Evolutionary conservation across 2,113 vertebrate genomes (phyloP), one percentile per base, ranked within the genome.

Genomic region (Alces alces): DNA sequence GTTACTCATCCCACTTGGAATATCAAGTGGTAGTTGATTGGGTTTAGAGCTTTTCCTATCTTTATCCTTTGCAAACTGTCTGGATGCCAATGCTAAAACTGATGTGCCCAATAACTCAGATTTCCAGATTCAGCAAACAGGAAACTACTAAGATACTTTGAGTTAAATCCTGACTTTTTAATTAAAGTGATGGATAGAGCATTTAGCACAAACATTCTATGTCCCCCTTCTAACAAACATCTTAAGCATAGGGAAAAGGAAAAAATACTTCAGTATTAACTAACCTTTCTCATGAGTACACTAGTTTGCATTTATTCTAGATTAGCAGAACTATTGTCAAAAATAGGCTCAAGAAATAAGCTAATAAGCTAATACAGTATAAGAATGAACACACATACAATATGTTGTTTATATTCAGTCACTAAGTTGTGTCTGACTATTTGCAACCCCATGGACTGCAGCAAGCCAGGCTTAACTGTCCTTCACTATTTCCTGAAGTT

Each of bases 131-230:
- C 45, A 8, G 36, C 33, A 28, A 11, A 33, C n/a, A 6, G n/a
- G 58, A 64, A 58, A 1, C 7, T 4, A 7, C 21, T 2, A 21
- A 7, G 64, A 28, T 45, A 14, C 17, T 78, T 55, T 50, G 0
- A 5, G 47, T 30, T 27, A 12, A 70, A 47, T 30, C 33, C 50
- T 36, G 52, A 57, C 57, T 64, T 58, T 61, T 45, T 36, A 43
- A 11, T 66, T 47, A 23, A 43, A 23, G 39, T 10, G 39, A 27
- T 8, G 33, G 47, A 11, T 0, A 11, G 25, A n/a, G 33, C 30
- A 0, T 12, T 45, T 16, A 54, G n/a, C 27, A 7, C 0, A 25
- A 54, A 23, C 0, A 3, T 0, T 15, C 45, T 6, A 7, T 30
- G 27, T 33, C 28, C 9, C 8, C 43, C 14, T 25, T 16, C 16